phyloP scores from a whole-genome alignment of 2,888 invertebrate species.

The Rhaphigaster nebulosa region DNA sequence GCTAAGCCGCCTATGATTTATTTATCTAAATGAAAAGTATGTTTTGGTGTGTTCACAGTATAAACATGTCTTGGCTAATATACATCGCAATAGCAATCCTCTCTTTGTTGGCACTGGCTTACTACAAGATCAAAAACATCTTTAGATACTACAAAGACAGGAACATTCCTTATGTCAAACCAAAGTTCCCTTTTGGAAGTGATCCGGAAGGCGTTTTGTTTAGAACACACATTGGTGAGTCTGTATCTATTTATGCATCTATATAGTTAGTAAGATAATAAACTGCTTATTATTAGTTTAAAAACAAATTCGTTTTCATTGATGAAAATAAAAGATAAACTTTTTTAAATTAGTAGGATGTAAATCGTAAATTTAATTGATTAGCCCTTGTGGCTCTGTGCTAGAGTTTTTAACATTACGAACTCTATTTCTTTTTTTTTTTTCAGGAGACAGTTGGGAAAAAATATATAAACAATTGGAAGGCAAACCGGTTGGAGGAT shows the following conservation, averaged over 20 bases:
- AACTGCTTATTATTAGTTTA: too few species aligned
- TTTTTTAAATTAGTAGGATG: too few species aligned
- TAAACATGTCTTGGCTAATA: background rate
- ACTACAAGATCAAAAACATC: constrained; percentile 15
- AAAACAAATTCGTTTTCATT: background rate
- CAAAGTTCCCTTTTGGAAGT: constrained; percentile 51
- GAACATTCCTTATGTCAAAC: constrained; percentile 51
- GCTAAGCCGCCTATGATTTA: too few species aligned
- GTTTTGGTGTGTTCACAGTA: background rate
- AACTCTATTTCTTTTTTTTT: background rate
- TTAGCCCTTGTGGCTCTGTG: too few species aligned
- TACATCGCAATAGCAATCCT: background rate
- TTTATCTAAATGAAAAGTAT: too few species aligned
- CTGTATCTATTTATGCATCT: background rate
- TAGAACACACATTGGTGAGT: constrained; percentile 19
- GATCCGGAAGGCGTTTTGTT: constrained; percentile 44
- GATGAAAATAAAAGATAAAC: too few species aligned
- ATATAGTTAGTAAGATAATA: background rate
- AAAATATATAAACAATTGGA: constrained; percentile 48
- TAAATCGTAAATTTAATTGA: too few species aligned
- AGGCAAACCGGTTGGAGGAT: constrained; percentile 50
- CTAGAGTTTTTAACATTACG: background rate
- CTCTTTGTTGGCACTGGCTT: background rate
- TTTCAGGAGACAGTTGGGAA: constrained; percentile 13
- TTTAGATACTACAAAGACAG: constrained; percentile 2